Evolutionary conservation across 2,888 invertebrate species (phyloP).

Genomic region (Eulithis prunata): DNA sequence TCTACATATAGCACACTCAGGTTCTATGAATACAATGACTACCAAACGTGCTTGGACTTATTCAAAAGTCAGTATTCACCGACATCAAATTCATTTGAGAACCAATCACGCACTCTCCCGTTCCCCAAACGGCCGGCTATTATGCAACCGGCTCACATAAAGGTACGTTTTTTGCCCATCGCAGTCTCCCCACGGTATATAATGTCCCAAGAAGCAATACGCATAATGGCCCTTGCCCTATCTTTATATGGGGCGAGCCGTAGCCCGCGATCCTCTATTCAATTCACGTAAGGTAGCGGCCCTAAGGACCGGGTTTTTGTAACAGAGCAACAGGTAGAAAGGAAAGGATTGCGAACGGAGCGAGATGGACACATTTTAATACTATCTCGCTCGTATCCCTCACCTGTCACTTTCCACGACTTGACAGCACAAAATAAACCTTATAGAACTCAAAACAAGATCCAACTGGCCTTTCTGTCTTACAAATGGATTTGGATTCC

Average conservation of each 20-base stretch:
- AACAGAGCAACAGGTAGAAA: slow-evolving; percentile 84
- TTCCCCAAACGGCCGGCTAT: slow-evolving; percentile 70
- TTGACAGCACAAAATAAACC: neutral
- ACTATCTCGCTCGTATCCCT: slow-evolving; percentile 61
- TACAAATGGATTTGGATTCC: neutral
- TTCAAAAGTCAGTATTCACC: slow-evolving; percentile 18
- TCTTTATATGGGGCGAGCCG: slow-evolving; percentile 83
- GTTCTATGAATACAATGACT: slow-evolving; percentile 18
- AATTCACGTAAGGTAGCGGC: slow-evolving; percentile 84
- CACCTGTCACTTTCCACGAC: neutral
- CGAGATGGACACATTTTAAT: slow-evolving; percentile 60
- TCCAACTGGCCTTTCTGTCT: neutral
- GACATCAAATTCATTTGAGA: slow-evolving; percentile 45
- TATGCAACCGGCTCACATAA: slow-evolving; percentile 76
- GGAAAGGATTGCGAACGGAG: slow-evolving; percentile 82
- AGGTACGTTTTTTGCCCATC: slow-evolving; percentile 63
- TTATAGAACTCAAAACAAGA: neutral
- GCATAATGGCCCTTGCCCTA: slow-evolving; percentile 79
- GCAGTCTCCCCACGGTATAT: slow-evolving; percentile 73
- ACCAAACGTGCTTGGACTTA: slow-evolving; percentile 18
- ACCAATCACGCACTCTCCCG: slow-evolving; percentile 68
- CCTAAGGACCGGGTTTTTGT: slow-evolving; percentile 84
- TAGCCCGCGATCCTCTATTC: slow-evolving; percentile 81
- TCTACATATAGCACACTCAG: neutral
- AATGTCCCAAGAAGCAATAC: slow-evolving; percentile 64